These are phyloP conservation scores for Craniophora ligustri DNA, from an alignment of 2,888 invertebrate genomes.

Conservation along the genomic window DNA sequence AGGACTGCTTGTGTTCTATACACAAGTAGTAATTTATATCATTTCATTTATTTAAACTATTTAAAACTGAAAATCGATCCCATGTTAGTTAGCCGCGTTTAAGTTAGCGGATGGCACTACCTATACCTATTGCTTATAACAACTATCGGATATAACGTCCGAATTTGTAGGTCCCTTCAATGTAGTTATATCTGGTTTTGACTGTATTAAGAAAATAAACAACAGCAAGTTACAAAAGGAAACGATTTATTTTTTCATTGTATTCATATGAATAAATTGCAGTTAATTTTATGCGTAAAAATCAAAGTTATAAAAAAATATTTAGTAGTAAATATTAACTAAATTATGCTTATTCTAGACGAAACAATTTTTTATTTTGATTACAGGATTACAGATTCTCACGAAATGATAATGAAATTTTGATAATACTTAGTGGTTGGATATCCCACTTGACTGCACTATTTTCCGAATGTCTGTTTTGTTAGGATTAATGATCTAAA, in stretches of 20 bases:
- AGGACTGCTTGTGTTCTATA: too few relatives aligned
- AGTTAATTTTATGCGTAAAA: constrained; percentile 71
- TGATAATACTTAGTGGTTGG: constrained; percentile 20
- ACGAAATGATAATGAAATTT: constrained; percentile 47
- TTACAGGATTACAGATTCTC: constrained; percentile 40
- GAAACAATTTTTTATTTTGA: constrained; percentile 54
- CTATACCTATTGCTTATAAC: too few relatives aligned
- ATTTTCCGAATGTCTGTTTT: constrained; percentile 22
- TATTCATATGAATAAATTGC: constrained; percentile 77
- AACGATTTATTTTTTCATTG: constrained; percentile 80
- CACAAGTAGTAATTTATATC: too few relatives aligned
- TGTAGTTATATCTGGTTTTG: too few relatives aligned
- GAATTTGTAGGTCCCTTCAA: too few relatives aligned
- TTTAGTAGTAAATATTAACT: constrained; percentile 71
- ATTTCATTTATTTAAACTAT: too few relatives aligned
- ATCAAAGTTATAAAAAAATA: constrained; percentile 76
- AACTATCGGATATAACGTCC: too few relatives aligned
- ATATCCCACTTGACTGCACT: constrained; percentile 15
- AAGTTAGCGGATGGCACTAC: too few relatives aligned
- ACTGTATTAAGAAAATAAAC: too few relatives aligned
- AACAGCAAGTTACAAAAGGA: constrained; percentile 73
- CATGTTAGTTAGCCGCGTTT: too few relatives aligned
- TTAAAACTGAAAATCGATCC: too few relatives aligned
- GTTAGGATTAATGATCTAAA: constrained; percentile 63
- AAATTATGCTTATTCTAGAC: constrained; percentile 77